Base-by-base conservation (phyloP, 2,888 invertebrate species). In the Thalpophila matura region DNA sequence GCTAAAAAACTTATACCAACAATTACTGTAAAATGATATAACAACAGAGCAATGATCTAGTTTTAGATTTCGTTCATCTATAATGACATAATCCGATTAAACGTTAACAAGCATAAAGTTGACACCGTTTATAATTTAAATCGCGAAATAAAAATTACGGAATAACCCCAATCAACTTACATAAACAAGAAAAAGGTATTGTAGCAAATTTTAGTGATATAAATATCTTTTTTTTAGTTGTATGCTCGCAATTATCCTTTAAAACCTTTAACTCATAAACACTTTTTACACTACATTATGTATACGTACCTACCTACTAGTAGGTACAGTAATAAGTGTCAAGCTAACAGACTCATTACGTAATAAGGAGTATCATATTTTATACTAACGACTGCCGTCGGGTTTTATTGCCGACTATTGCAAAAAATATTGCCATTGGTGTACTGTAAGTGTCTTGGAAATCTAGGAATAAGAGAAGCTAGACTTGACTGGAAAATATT, bases 361-460 rank as follows among this genome's bases (percentile, higher is more conserved):
- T 50, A 78, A 73, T 63, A 77, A 75, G 76, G 66, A 58, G 63
- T 61, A 51, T 64, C 54, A 78, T 77, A 77, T 73, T 66, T 78
- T 73, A 75, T 54, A 62, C 59, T 73, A 78, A 77, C 73, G 78
- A 69, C 78, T 69, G 61, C 49, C 56, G 49, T 64, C 69, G 56
- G 37, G 51, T 65, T 77, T 77, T 78, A 77, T 77, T 72, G 65
- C 73, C 62, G 56, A 49, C 75, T 47, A 59, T 68, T 49, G 61
- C 59, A 74, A 77, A 75, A 66, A 74, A 64, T 60, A 66, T 59
- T 38, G 49, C 72, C 45, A 61, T 27, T 67, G 35, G 67, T 56
- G 33, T 56, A 53, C 49, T 50, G 51, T 47, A 47, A 55, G 5
- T 37, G 45, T 29, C 65, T 69, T 45, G 64, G 43, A 60, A 58